These are phyloP conservation scores for Embidobia sp. DNA, from an alignment of 2,888 invertebrate genomes.

Conservation along the genomic window DNA sequence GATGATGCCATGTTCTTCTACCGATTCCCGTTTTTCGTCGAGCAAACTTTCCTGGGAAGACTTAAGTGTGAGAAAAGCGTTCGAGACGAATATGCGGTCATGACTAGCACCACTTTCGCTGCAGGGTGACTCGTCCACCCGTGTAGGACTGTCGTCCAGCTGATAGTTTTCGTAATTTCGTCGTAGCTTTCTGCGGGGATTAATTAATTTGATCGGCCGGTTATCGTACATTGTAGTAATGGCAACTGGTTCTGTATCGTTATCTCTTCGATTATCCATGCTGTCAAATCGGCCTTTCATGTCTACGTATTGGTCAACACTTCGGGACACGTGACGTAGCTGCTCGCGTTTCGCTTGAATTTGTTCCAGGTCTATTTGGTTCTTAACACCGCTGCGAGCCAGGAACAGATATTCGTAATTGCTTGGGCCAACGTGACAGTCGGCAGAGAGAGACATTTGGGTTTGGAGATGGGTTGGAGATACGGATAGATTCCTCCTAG, in stretches of 20 bases:
- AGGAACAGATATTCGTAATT: slow-evolving; percentile 86
- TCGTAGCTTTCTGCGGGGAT: slow-evolving; percentile 87
- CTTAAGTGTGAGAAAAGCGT: slow-evolving; percentile 83
- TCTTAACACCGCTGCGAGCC: slow-evolving; percentile 86
- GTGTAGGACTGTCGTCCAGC: slow-evolving; percentile 80
- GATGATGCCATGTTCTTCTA: slow-evolving; percentile 81
- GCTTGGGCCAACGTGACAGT: slow-evolving; percentile 84
- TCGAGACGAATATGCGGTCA: slow-evolving; percentile 82
- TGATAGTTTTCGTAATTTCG: slow-evolving; percentile 86
- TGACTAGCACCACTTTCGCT: slow-evolving; percentile 74
- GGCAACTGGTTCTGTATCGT: slow-evolving; percentile 86
- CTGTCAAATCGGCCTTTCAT: slow-evolving; percentile 84
- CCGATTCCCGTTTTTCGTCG: slow-evolving; percentile 82
- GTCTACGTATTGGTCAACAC: slow-evolving; percentile 90
- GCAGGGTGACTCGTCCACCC: slow-evolving; percentile 81
- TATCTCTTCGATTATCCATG: slow-evolving; percentile 74
- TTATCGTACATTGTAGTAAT: slow-evolving; percentile 89
- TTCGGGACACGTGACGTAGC: slow-evolving; percentile 86
- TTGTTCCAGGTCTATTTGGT: slow-evolving; percentile 88
- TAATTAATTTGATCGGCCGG: slow-evolving; percentile 87
- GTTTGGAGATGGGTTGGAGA: slow-evolving; percentile 89
- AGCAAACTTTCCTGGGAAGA: slow-evolving; percentile 85
- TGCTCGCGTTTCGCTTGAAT: slow-evolving; percentile 82
- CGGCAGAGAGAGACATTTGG: slow-evolving; percentile 84
- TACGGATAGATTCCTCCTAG: slow-evolving; percentile 91